Evolutionary conservation across 2,797 vertebrate genomes (phyloP), one percentile per base, ranked within the genome.

Genomic region (Muscicapa comitata): DNA sequence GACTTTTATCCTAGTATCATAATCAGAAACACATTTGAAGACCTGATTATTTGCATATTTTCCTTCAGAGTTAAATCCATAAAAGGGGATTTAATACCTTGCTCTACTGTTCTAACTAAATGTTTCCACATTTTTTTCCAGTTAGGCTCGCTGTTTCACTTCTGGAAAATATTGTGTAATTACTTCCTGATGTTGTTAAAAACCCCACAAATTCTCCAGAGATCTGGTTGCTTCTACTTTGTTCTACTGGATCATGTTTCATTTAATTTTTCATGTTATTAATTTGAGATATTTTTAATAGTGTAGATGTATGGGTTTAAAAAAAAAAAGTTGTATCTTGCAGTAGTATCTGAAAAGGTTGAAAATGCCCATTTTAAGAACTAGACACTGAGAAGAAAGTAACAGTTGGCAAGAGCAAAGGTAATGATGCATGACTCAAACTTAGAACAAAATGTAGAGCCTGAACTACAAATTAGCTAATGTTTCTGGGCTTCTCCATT

Each of bases 31-130:
- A 98, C 80, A 95, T 93, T 97, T 92, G 95, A 96, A 95, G 93
- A 94, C 90, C 87, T 97, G 97, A 98, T 97, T 97, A 97, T 98
- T 97, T 98, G 97, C 98, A 98, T 98, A 97, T 97, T 98, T 98
- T 97, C 88, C 96, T 95, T 94, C 96, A 84, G 96, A 97, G 96
- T 98, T 98, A 97, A 98, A 98, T 97, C 97, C 96, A 97, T 98
- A 97, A 97, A 98, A 97, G 96, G 95, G 86, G 83, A 93, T 97
- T 97, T 97, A 98, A 96, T 98, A 97, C 97, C 96, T 97, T 97
- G 96, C 96, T 97, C 97, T 98, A 97, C 97, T 97, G 97, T 98
- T 98, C 96, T 97, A 97, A 97, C 97, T 98, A 98, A 98, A 97
- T 91, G 97, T 97, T 98, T 98, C 97, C 98, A 98, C 96, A 98